Base-by-base conservation (phyloP, 37 sponge, comb jelly and placozoan species). In the Axinella damicornis region DNA sequence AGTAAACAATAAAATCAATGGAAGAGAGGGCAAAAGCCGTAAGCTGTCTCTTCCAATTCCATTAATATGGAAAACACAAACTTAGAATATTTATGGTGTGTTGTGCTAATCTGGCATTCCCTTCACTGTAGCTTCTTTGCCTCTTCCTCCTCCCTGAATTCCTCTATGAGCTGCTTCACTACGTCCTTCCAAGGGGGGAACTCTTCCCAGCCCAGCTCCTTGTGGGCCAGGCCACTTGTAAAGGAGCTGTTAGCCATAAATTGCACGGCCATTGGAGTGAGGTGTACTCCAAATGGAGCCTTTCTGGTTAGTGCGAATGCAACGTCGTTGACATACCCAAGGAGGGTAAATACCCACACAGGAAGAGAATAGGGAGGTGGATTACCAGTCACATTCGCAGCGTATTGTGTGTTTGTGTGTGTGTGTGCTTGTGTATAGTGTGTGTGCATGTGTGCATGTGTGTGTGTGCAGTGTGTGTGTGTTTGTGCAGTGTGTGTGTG, bases 201-300 rank as follows among this genome's bases (percentile, higher is more conserved):
- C 33, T n/a, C 31, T 31, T 34, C 63, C 89, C 89, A 89, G 27
- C 84, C 89, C 34, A 89, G 53, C 41, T 83, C 79, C 62, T 82
- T 53, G 16, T 61, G 30, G 19, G 84, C 89, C 6, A 36, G 77
- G 0, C 34, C 62, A 61, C 78, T 31, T 17, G 25, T 54, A 30
- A 69, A 89, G 18, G 83, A 69, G 24, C 78, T 40, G 24, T 62
- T 72, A 17, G 66, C 62, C 24, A 37, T 1, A 25, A 71, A 39
- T n/a, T 62, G 24, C 0, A 66, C 0, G 34, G 12, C 38, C 21
- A 35, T 40, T 2, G 62, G 32, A n/a, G 57, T 22, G 31, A 89
- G 0, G 35, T 13, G 12, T 13, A 6, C 9, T 36, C 28, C 31
- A 21, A 83, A 11, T 5, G 54, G 65, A n/a, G 24, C 52, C 21